Evolutionary conservation across 2,888 invertebrate genomes (phyloP).

Genomic region (Fragum sueziense): DNA sequence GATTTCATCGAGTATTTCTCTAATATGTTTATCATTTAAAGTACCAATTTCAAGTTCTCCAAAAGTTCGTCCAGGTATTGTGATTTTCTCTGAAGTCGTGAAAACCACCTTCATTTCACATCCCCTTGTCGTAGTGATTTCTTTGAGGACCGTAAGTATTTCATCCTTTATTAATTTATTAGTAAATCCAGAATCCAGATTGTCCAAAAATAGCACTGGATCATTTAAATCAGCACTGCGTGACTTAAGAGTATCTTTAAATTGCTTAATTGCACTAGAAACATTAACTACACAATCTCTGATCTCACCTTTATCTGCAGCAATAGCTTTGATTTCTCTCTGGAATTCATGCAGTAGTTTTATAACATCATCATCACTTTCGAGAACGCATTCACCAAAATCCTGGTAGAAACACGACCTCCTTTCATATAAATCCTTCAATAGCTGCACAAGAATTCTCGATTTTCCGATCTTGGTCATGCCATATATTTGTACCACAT

Average conservation of each 20-base stretch:
- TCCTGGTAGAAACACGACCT: slow-evolving; percentile 9
- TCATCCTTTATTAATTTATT: background rate
- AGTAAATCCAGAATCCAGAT: background rate
- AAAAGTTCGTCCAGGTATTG: background rate
- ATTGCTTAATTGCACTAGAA: background rate
- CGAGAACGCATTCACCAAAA: background rate
- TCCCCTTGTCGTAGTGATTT: background rate
- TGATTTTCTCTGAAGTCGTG: slow-evolving; percentile 6
- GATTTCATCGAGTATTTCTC: background rate
- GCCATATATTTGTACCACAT: slow-evolving; percentile 1
- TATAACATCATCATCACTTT: background rate
- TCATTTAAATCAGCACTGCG: background rate
- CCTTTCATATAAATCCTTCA: background rate
- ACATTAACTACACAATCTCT: background rate
- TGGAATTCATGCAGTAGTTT: background rate
- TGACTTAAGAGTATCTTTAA: background rate
- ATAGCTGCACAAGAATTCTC: background rate
- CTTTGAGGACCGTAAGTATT: background rate
- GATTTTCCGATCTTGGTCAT: slow-evolving; percentile 19
- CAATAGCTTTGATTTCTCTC: background rate
- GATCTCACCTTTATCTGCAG: background rate
- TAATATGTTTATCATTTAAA: background rate
- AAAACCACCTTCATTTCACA: background rate
- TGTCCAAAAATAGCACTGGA: slow-evolving; percentile 8
- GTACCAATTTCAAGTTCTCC: slow-evolving; percentile 10